Conservation (phyloP, 2,113 vertebrate genomes). For the Scytalopus superciliaris region DNA sequence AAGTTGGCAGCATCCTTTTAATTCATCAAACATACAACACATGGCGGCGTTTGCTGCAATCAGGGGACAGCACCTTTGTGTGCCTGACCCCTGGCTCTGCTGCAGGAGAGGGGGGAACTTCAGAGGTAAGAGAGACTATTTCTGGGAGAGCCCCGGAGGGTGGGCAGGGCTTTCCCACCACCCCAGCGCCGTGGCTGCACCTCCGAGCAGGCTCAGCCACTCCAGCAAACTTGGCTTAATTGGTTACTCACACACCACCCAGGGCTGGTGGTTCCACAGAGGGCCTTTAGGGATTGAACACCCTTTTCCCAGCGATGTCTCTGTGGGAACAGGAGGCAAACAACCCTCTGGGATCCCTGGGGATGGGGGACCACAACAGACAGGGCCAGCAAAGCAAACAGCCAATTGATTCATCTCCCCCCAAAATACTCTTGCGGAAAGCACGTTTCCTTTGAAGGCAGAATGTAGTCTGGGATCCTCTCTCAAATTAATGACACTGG, state of each 20-base stretch:
- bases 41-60: slow-evolving; percentile 79
- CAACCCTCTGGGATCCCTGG: fast-evolving
- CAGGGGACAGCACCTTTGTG: slow-evolving; percentile 78
- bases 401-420: fast-evolving
- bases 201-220: fast-evolving
- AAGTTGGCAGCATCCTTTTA: slow-evolving; percentile 90
- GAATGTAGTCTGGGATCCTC: neutral
- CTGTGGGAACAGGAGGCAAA: fast-evolving
- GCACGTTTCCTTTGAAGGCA: neutral
- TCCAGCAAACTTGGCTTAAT: too few relatives aligned
- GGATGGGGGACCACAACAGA: fast-evolving
- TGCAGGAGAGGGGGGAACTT: slow-evolving; percentile 62
- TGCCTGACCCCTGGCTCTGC: slow-evolving; percentile 71
- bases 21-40: slow-evolving; percentile 90
- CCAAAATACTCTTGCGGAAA: neutral
- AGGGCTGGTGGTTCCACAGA: fast-evolving
- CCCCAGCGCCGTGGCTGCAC: fast-evolving
- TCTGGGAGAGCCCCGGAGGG: neutral
- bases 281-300: fast-evolving
- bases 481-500: neutral
- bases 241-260: fast-evolving
- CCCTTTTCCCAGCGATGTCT: fast-evolving
- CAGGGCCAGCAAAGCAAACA: neutral
- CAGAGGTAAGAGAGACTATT: slow-evolving; percentile 54
- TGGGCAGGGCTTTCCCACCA: neutral